These are phyloP conservation scores for Styela clava DNA, from an alignment of 23 tunicate genomes.

Conservation along the genomic window DNA sequence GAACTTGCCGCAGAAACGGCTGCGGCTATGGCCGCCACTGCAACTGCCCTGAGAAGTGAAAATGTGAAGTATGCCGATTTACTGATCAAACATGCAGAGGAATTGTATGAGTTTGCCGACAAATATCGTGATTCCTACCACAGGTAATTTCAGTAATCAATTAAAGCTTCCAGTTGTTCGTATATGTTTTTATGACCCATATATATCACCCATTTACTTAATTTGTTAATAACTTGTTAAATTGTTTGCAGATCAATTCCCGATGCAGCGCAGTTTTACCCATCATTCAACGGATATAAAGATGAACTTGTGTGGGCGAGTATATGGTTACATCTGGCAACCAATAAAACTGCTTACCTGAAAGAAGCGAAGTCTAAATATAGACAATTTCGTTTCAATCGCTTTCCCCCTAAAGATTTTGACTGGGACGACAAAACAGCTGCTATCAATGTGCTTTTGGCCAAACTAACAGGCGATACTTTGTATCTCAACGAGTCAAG, in stretches of 20 bases:
- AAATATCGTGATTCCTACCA: constrained; percentile 70
- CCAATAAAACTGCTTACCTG: constrained; percentile 48
- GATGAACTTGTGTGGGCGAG: constrained; percentile 97
- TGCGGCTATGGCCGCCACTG: constrained; percentile 96
- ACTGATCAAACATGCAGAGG: constrained; percentile 68
- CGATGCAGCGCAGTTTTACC: constrained; percentile 68
- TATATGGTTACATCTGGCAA: constrained; percentile 79
- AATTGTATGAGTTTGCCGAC: constrained; percentile 80
- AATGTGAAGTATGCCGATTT: constrained; percentile 57
- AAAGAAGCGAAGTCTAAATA: constrained; percentile 33
- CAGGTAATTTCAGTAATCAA: constrained; percentile 32
- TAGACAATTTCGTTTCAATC: constrained; percentile 23
- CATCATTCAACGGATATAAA: constrained; percentile 67
- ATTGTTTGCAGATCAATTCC: constrained; percentile 69
- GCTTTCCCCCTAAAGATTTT: constrained; percentile 36
- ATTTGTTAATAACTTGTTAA: too few relatives aligned
- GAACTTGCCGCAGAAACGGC: constrained; percentile 93
- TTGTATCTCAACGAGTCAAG: constrained; percentile 25
- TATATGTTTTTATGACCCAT: neutral
- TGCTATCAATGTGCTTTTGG: constrained; percentile 73
- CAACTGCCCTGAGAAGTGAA: constrained; percentile 49
- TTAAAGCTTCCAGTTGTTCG: neutral
- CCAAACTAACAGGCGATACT: constrained; percentile 49
- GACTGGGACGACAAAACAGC: constrained; percentile 88
- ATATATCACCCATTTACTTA: too few relatives aligned